phyloP scores from a whole-genome alignment of 2,888 invertebrate genomes.

The Nephrocerus scutellatus region DNA sequence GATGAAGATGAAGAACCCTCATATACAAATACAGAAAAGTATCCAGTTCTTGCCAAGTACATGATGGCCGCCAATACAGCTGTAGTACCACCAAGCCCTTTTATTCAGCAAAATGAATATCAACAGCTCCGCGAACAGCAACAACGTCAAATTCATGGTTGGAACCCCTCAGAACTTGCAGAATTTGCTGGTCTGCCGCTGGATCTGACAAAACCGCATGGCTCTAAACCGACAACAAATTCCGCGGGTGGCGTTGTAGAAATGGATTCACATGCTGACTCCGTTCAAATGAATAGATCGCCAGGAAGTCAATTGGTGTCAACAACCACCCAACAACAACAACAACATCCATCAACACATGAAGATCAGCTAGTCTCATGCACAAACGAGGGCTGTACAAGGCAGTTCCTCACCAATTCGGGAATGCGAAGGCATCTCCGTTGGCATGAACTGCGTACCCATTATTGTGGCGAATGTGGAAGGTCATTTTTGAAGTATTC shows the following conservation, averaged over 20 bases:
- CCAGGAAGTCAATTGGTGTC: no score
- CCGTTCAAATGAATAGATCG: no score
- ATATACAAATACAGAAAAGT: conserved; percentile 84
- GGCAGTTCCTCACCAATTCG: conserved; percentile 94
- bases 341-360: no score
- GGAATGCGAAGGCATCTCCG: conserved; percentile 94
- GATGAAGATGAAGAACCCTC: conserved; percentile 84
- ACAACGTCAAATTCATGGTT: no score
- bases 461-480: conserved; percentile 94
- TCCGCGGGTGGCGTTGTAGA: neutral
- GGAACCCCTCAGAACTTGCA: no score
- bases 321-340: no score
- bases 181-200: conserved; percentile 81
- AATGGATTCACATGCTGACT: conserved; percentile 1
- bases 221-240: conserved; percentile 11
- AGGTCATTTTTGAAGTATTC: conserved; percentile 96
- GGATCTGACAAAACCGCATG: conserved; percentile 27
- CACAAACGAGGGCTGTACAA: conserved; percentile 91
- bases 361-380: no score
- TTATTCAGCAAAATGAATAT: no score
- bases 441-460: conserved; percentile 90
- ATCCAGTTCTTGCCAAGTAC: conserved; percentile 71
- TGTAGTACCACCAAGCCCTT: no score
- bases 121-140: no score
- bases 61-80: no score